A percentile compares a stretch with the other conserved stretches of the same genome.
Conservation (phyloP, 2,888 invertebrate species). For the Tetrapedia diversipes region DNA sequence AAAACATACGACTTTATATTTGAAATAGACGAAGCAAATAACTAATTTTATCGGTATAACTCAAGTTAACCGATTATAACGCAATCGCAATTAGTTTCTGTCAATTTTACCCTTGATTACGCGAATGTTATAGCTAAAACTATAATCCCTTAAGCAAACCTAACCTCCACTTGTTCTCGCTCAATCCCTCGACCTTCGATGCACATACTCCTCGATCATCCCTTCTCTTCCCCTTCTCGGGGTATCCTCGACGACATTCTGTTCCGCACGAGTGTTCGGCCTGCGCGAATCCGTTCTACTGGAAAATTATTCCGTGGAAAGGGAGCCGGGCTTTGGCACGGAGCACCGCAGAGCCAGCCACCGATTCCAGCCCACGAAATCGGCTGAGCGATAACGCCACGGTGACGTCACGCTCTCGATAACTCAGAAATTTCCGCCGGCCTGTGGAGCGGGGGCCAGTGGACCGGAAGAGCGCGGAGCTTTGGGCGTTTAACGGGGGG, state of each 20-base stretch:
- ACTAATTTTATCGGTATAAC: no score
- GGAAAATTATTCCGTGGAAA: slow-evolving; percentile 74
- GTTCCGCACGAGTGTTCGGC: slow-evolving; percentile 27
- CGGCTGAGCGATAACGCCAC: slow-evolving; percentile 55
- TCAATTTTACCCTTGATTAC: no score
- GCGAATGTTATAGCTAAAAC: no score
- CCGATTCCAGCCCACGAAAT: slow-evolving; percentile 54
- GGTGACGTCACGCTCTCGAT: slow-evolving; percentile 61
- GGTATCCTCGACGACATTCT: slow-evolving; percentile 4
- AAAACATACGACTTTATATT: no score
- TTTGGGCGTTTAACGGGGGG: slow-evolving; percentile 56
- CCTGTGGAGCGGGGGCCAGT: slow-evolving; percentile 39
- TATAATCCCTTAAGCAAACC: no score
- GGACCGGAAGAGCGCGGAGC: slow-evolving; percentile 56
- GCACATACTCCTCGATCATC: slow-evolving; percentile 21
- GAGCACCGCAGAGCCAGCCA: slow-evolving; percentile 19
- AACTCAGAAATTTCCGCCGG: slow-evolving; percentile 63
- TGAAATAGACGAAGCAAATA: no score
- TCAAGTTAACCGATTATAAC: no score
- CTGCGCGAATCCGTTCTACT: slow-evolving; percentile 60
- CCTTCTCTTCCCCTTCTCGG: slow-evolving; percentile 17
- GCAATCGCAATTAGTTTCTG: no score
- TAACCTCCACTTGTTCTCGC: not conserved
- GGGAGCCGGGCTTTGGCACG: slow-evolving; percentile 6
- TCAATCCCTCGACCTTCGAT: slow-evolving; percentile 1